Evolutionary conservation across 2,888 invertebrate genomes (phyloP), one percentile per base, ranked within the genome.

Genomic region (Dione vanillae): DNA sequence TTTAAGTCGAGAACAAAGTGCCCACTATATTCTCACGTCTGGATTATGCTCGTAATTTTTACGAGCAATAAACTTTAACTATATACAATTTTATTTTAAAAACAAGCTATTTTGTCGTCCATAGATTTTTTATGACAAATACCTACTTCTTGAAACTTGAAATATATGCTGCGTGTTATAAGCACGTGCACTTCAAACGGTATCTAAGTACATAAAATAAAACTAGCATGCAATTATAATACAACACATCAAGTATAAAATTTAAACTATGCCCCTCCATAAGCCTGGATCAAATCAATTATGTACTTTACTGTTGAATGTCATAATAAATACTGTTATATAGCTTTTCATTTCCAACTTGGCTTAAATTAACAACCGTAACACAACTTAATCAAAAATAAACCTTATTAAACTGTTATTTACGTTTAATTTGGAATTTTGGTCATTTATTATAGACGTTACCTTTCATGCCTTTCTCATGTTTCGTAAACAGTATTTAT

Each of bases 401-500:
- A 80, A 78, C 84, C 88, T 87, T 91, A 85, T 76, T 65, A 56
- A 6, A 71, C 78, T 80, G 78, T 82, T 77, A 80, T 83, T 86
- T 86, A 79, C 81, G 83, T 78, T 77, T 71, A 85, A 84, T 84
- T 82, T 86, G 82, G 76, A 81, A 81, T 83, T 82, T 80, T 80
- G 83, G 80, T 8, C 65, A 67, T 83, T 84, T 82, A 85, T 84
- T 83, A 80, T 83, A 83, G 67, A 70, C 83, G 83, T 87, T 87
- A 87, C 88, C 87, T 88, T 89, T 90, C 89, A 87, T 87, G 86
- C 88, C 87, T 88, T 89, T 90, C 89, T 90, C 90, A 83, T 86
- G 87, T 91, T 91, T 87, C 90, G 85, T 90, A 87, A 87, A 89
- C 88, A 89, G 87, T 91, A 91, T 92, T 91, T 91, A 91, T 92